Conservation (phyloP, 2,888 invertebrate species). For the Byasa hedistus region DNA sequence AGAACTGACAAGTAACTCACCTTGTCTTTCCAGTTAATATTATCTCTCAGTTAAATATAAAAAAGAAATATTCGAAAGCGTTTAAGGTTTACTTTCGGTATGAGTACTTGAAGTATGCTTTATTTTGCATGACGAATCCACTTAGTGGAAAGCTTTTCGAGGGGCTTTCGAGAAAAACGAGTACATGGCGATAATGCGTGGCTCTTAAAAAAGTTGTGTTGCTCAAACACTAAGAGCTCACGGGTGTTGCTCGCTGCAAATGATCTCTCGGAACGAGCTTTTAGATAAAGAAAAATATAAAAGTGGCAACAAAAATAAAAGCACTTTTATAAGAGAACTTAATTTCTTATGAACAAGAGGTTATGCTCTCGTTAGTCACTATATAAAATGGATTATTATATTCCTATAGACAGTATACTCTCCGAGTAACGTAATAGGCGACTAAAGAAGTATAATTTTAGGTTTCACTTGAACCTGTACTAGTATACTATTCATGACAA, state of each 20-base stretch:
- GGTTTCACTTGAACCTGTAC: no score
- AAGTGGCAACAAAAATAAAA: neutral
- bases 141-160: neutral
- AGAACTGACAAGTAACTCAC: no score
- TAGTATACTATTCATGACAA: no score
- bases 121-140: slow-evolving; percentile 7
- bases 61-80: neutral
- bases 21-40: no score
- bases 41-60: no score
- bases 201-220: slow-evolving; percentile 2
- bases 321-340: no score
- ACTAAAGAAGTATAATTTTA: no score
- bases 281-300: neutral
- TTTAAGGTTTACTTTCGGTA: neutral
- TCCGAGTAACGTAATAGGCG: no score
- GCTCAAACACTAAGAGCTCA: slow-evolving; percentile 1
- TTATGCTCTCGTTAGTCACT: no score
- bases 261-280: slow-evolving; percentile 3
- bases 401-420: no score
- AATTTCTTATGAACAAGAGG: no score
- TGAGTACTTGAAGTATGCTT: neutral
- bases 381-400: no score
- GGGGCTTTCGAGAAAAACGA: neutral
- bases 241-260: neutral
- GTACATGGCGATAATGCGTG: neutral